A percentile compares a stretch with the other conserved stretches of the same genome.
Conservation (phyloP, 2,888 invertebrate genomes). For the Automeris io region DNA sequence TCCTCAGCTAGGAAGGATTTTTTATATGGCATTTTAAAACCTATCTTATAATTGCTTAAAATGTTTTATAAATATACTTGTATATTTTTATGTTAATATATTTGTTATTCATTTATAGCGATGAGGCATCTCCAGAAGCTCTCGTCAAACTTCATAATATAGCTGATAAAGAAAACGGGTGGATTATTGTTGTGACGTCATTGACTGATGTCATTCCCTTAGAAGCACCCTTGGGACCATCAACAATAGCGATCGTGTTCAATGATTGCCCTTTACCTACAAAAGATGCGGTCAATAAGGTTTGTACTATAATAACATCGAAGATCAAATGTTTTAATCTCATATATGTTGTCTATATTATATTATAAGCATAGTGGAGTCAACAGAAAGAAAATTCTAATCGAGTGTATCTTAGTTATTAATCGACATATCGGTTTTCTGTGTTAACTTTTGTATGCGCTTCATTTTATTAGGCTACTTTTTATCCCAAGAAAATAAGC, state of each 20-base stretch:
- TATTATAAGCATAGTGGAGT: no score
- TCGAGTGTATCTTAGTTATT: no score
- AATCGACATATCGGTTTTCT: no score
- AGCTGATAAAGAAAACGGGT: constrained; percentile 93
- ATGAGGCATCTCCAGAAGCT: constrained; percentile 91
- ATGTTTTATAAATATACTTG: neutral
- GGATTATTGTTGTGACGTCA: constrained; percentile 90
- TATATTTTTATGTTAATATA: neutral
- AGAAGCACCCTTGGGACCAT: constrained; percentile 90
- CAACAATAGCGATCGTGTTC: constrained; percentile 90
- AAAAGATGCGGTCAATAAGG: constrained; percentile 80
- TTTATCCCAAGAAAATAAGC: no score
- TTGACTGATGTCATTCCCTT: constrained; percentile 89
- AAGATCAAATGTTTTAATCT: neutral
- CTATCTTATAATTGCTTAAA: no score
- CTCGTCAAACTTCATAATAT: constrained; percentile 89
- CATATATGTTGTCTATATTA: neutral
- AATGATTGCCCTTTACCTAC: constrained; percentile 96
- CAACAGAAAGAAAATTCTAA: no score
- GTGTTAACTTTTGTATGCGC: no score
- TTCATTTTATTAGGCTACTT: no score
- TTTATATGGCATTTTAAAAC: no score
- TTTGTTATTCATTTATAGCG: constrained; percentile 67
- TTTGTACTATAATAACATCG: constrained; percentile 28
- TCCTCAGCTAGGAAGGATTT: no score